Evolutionary conservation across 2,113 vertebrate species (phyloP), one percentile per base, ranked within the genome.

Genomic region (Etheostoma spectabile): DNA sequence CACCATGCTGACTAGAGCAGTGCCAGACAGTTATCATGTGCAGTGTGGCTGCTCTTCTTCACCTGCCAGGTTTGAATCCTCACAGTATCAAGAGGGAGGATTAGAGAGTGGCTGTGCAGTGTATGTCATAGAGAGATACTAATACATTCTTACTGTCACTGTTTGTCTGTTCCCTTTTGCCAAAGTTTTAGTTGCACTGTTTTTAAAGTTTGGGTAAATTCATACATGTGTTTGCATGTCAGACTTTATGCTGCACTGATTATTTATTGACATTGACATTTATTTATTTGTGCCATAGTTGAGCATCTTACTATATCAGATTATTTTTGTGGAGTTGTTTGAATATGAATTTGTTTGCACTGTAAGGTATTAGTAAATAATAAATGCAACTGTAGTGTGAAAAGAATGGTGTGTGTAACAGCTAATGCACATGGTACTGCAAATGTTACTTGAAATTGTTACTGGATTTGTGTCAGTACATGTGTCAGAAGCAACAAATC

Each of bases 221-320:
- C 49, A 70, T 35, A 60, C 33, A 45, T 82, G 48, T 57, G 52
- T 67, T 65, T 78, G 69, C 78, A 83, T 75, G 77, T 83, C 38
- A 52, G 6, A 56, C 38, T 60, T 48, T 59, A 70, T 86, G 22
- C 8, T 88, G 15, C 56, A 24, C 38, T 33, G 16, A 60, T 67
- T 91, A 87, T 91, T 86, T 92, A 81, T 81, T 73, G 5, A 79
- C 16, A 52, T 30, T 30, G 2, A 30, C 27, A 30, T 30, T 30
- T 30, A 30, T 30, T 85, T 2, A 48, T 79, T 82, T 80, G 81
- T 90, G 64, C 33, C 82, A 83, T 75, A 57, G 79, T 73, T 85
- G 27, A 82, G 64, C 77, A 57, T 73, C 5, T 82, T 69, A 52
- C 53, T 75, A 52, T 73, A 33, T 12, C 62, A 0, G 27, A 49